Evolutionary conservation across 1,140 invertebrate species (phyloP), one percentile per base, ranked within the genome.

Genomic region (Pseudomyrmex gracilis): DNA sequence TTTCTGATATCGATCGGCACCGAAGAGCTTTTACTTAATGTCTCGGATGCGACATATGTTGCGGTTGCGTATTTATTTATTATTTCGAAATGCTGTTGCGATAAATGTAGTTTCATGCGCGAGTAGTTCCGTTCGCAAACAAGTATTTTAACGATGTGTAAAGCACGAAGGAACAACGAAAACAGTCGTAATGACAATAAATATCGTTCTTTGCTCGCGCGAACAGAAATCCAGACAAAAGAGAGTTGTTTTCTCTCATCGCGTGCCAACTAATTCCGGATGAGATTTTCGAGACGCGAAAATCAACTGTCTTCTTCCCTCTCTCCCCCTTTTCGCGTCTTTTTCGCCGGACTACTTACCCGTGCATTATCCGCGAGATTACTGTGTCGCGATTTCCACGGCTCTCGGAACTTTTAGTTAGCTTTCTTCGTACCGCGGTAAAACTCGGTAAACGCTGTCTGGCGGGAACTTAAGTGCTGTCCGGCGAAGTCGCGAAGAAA

Each of bases 341-440:
- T 66, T 20, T 17, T 15, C 34, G 34, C 12, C 53, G 22, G 22
- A 82, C 83, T 84, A 90, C 88, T 90, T 90, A 91, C 88, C 34
- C 85, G 86, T 80, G 86, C 86, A 87, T 91, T 91, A 91, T 87
- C 82, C 83, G 45, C 76, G 22, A 85, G 88, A 90, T 91, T 89
- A 91, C 88, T 76, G 76, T 85, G 87, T 83, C 85, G 82, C 80
- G 80, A 83, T 86, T 34, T 58, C 51, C 82, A 84, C 22, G 66
- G 76, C 70, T 87, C 64, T 89, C 63, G 22, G 12, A 90, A 90
- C 87, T 90, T 91, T 91, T 90, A 87, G 80, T 86, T 83, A 58
- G 83, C 63, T 83, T 80, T 71, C 71, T 76, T 61, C 85, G 64
- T 83, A 67, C 53, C 20, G 53, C 51, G n/a, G 73, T 87, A 84